phyloP scores from a whole-genome alignment of 2,888 invertebrate species.

The Chironomus tentans region DNA sequence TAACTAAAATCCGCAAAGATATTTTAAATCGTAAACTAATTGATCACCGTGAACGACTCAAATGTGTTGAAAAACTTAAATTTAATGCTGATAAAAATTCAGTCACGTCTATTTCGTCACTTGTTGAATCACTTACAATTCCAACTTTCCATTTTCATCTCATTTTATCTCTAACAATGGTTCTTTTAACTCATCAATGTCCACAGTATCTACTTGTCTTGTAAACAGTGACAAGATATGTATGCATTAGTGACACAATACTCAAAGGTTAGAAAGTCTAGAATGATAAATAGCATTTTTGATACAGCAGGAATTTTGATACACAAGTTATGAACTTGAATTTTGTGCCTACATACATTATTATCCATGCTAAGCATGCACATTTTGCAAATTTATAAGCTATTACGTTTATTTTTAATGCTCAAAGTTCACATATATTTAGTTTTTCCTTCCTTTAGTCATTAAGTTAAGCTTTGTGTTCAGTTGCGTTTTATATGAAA shows the following conservation, averaged over 20 bases:
- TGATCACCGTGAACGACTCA: slow-evolving; percentile 20
- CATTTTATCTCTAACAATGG: slow-evolving; percentile 55
- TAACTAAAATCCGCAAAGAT: slow-evolving; percentile 24
- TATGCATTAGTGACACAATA: too few species aligned
- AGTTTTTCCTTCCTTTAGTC: too few species aligned
- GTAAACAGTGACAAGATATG: slow-evolving; percentile 26
- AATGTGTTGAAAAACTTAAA: slow-evolving; percentile 7
- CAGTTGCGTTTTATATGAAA: slow-evolving; percentile 14
- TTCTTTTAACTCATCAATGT: slow-evolving; percentile 57
- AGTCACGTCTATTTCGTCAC: slow-evolving; percentile 11
- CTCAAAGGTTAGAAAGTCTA: too few species aligned
- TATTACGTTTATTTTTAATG: too few species aligned
- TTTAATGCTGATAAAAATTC: background rate
- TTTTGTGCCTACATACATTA: background rate
- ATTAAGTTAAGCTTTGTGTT: too few species aligned
- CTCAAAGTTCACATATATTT: too few species aligned
- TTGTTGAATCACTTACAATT: slow-evolving; percentile 29
- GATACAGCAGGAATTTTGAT: too few species aligned
- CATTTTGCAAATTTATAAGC: too few species aligned
- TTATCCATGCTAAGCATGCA: too few species aligned
- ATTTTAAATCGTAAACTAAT: slow-evolving; percentile 25
- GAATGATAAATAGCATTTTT: too few species aligned
- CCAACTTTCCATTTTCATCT: slow-evolving; percentile 54
- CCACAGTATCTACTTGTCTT: slow-evolving; percentile 43
- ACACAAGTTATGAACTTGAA: too few species aligned